These are phyloP conservation scores for Drosophila albomicans DNA, from an alignment of 1,140 invertebrate genomes.

Conservation along the genomic window DNA sequence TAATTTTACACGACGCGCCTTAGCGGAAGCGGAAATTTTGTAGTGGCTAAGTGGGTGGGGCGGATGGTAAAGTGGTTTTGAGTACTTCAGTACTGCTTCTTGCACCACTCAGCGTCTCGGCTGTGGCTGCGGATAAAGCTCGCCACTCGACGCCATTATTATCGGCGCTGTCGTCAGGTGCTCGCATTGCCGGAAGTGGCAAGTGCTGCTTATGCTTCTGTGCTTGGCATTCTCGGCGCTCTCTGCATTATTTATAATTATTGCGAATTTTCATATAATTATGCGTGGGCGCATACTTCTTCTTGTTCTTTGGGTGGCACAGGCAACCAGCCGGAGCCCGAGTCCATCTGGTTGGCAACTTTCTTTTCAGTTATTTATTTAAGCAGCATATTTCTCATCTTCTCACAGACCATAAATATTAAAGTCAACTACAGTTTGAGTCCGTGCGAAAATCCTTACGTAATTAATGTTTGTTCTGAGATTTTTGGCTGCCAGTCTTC, in stretches of 20 bases:
- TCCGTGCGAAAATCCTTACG: constrained; percentile 65
- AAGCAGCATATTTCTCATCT: constrained; percentile 61
- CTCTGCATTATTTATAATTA: constrained; percentile 80
- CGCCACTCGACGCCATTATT: constrained; percentile 29
- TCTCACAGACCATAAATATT: constrained; percentile 73
- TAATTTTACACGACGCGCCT: constrained; percentile 64
- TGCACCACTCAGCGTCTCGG: not conserved
- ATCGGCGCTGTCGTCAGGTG: constrained; percentile 57
- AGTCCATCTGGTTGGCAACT: constrained; percentile 18
- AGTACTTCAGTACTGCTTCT: not conserved
- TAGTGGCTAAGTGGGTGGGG: constrained; percentile 53
- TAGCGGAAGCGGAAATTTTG: constrained; percentile 66
- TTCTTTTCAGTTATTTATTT: constrained; percentile 70
- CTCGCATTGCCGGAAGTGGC: constrained; percentile 67
- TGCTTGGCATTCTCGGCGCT: constrained; percentile 52
- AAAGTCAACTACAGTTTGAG: constrained; percentile 69
- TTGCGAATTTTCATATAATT: constrained; percentile 83
- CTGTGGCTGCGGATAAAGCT: constrained; percentile 4
- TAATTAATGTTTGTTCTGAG: constrained; percentile 76
- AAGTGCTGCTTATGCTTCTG: constrained; percentile 36
- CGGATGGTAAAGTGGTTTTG: constrained; percentile 6
- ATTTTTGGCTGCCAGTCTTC: constrained; percentile 45
- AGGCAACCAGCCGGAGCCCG: too few relatives aligned
- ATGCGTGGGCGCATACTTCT: constrained; percentile 72
- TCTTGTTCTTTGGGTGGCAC: too few relatives aligned